Percentiles rank a stretch among this genome's conserved stretches.
Evolutionary conservation across 2,888 invertebrate genomes (phyloP).

Genomic region (Drosophila recens): DNA sequence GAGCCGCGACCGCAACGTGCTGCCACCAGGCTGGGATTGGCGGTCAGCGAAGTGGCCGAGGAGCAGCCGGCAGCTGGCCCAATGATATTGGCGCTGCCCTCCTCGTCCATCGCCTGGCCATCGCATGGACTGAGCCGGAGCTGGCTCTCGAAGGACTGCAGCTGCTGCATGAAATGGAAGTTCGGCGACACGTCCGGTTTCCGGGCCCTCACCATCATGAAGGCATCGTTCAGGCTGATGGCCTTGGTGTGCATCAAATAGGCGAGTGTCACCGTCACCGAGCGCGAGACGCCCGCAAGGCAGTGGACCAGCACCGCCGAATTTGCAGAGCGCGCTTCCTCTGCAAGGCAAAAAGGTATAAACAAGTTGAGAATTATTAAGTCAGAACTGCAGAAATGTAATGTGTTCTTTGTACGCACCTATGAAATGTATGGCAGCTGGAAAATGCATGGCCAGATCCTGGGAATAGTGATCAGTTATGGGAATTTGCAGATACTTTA

Average conservation of each 20-base stretch:
- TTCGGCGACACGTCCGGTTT: constrained; percentile 98
- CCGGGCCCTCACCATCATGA: constrained; percentile 95
- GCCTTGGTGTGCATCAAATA: constrained; percentile 97
- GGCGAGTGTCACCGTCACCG: constrained; percentile 97
- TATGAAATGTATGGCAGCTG: constrained; percentile 97
- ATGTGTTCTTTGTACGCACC: constrained; percentile 87
- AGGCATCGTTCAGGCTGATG: constrained; percentile 96
- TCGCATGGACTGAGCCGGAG: constrained; percentile 85
- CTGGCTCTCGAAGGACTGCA: constrained; percentile 96
- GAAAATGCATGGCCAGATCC: constrained; percentile 97
- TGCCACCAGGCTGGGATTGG: constrained; percentile 45
- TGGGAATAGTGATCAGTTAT: constrained; percentile 99
- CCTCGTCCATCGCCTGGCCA: constrained; percentile 77
- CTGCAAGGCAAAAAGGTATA: constrained; percentile 88
- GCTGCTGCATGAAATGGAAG: constrained; percentile 99
- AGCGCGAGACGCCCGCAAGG: constrained; percentile 97
- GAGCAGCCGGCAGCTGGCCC: constrained; percentile 52
- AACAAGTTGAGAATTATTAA: not conserved
- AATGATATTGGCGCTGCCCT: constrained; percentile 45
- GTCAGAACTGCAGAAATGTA: not conserved
- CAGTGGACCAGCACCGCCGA: constrained; percentile 98
- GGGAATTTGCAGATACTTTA: constrained; percentile 98
- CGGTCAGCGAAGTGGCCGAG: constrained; percentile 64
- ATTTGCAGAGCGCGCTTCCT: constrained; percentile 94
- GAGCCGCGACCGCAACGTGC: constrained; percentile 73